phyloP scores from a whole-genome alignment of 2,888 invertebrate genomes.

The Synanthedon tipuliformis region DNA sequence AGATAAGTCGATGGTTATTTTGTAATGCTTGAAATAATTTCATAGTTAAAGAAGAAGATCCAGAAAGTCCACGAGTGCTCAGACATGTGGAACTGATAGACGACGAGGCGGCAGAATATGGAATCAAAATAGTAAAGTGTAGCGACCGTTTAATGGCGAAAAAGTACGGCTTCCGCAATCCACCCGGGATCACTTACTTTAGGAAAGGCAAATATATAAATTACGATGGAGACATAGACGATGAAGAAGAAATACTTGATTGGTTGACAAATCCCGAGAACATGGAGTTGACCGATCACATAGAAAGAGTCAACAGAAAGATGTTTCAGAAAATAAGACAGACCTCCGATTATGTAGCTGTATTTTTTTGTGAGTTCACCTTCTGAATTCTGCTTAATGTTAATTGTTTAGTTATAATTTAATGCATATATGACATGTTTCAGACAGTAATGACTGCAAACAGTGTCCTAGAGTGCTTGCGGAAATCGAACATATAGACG shows the following conservation, averaged over 20 bases:
- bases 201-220: slow-evolving; percentile 89
- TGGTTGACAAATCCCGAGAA: slow-evolving; percentile 94
- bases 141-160: slow-evolving; percentile 91
- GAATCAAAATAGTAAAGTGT: slow-evolving; percentile 90
- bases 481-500: slow-evolving; percentile 93
- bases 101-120: slow-evolving; percentile 91
- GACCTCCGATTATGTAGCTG: slow-evolving; percentile 89
- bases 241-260: slow-evolving; percentile 90
- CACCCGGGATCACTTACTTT: slow-evolving; percentile 92
- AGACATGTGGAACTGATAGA: slow-evolving; percentile 90
- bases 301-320: slow-evolving; percentile 90
- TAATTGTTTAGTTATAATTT: slow-evolving; percentile 20
- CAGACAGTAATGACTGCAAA: slow-evolving; percentile 95
- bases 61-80: slow-evolving; percentile 82
- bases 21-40: background rate
- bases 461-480: slow-evolving; percentile 89
- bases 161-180: slow-evolving; percentile 90
- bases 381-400: slow-evolving; percentile 5
- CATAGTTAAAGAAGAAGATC: slow-evolving; percentile 84
- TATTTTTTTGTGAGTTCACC: slow-evolving; percentile 87
- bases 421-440: slow-evolving; percentile 67
- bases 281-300: slow-evolving; percentile 93
- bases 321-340: slow-evolving; percentile 94
- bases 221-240: slow-evolving; percentile 93
- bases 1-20: no score